Base-by-base conservation (phyloP, 2,113 vertebrate species). In the Cyphomyrus discorhynchus region DNA sequence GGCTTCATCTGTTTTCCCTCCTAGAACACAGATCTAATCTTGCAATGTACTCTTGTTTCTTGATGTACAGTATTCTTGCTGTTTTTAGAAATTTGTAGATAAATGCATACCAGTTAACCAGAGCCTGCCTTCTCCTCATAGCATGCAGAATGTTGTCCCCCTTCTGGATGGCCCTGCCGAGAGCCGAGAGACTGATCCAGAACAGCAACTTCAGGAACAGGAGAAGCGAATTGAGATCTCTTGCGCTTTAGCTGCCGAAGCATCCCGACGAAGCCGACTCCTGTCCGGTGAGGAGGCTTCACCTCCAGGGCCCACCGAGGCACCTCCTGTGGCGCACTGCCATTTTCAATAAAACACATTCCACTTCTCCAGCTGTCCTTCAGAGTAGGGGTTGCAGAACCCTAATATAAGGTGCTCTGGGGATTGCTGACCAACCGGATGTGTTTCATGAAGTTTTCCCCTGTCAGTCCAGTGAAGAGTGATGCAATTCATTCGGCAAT, bases 191-290 rank as follows among this genome's bases (percentile, higher is more conserved):
- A 94, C 94, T 91, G 97, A 96, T 93, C 95, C 97, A 0, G 97
- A 98, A 94, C 95, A 96, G 90, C 97, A 99, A 95, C 93, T 99
- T 70, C 97, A 98, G 92, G 98, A 99, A 93, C 97, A 99, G 93
- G 98, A 99, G 94, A 99, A 99, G 94, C 96, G 97, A 80, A 99
- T 99, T 17, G 98, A 99, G 95, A 98, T 99, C 93, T 99, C 98
- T 0, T 99, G 98, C 0, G 94, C 98, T 15, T 95, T 99, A 93
- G 98, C 98, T 24, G 96, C 98, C 0, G 98, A 99, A 94, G 98
- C 98, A 19, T 99, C 98, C 2, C 97, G 98, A 47, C 96, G 98
- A 24, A 97, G 98, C 90, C 97, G 98, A 90, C 96, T 99, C 94
- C 96, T 99, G 92, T 99, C 98, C 21, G 98, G 98, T 99, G 95